Base-by-base conservation (phyloP, 92 coral and sea anemone species). In the Paramuricea clavata region DNA sequence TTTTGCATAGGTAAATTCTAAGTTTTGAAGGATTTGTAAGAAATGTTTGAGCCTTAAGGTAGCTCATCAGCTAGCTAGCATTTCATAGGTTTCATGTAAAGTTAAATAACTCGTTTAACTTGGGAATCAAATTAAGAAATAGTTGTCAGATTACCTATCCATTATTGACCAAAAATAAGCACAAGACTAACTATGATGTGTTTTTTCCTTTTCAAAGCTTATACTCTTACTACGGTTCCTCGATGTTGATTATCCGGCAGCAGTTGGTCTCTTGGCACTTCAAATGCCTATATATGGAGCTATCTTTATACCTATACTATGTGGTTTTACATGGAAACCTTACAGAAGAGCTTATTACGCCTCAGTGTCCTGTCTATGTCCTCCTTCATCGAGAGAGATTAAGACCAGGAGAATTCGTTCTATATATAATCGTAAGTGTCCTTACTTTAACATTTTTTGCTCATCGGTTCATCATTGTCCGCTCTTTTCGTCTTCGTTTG, bases 241-340 rank as follows among this genome's bases (percentile, higher is more conserved):
- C 74, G 67, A 87, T 39, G 73, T 94, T 19, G 59, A 69, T 44
- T 89, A 90, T 69, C 98, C 98, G 25, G 47, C 87, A 16, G 76
- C 92, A 59, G 88, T 50, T 42, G 93, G 93, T 12, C 81, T 94
- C 36, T 34, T 93, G 77, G 93, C 95, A 27, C 64, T 87, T 5
- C 98, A 94, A 76, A 41, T 93, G 54, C 98, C 98, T 41, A 67
- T 89, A 88, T 50, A 91, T 88, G 95, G 98, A 85, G 93, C 98
- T 83, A 80, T 94, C 11, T 57, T 93, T 64, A 89, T 89, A 62
- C 98, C 98, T 12, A 31, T 94, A 81, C 62, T 95, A 22, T 95
- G 94, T 86, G 95, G 95, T 42, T 59, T 92, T 26, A 78, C 87
- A 83, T 95, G 98, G 98, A 89, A 85, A 52, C 96, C 98, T 2